Evolutionary conservation across 2,113 vertebrate genomes (phyloP).

Genomic region (Sturnus vulgaris): DNA sequence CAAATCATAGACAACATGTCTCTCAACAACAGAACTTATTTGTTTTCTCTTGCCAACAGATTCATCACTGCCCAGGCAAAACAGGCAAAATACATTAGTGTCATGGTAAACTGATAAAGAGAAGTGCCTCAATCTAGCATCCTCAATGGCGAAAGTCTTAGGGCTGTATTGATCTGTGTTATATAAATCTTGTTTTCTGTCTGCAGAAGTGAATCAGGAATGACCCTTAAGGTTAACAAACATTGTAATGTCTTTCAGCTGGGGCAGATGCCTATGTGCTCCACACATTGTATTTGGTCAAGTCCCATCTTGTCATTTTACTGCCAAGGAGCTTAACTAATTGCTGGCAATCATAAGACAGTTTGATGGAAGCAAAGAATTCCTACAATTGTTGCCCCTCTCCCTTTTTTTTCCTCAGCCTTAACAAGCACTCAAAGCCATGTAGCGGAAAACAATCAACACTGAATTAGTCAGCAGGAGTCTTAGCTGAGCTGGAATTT

Average conservation of each 20-base stretch:
- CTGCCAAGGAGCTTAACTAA: constrained; percentile 90
- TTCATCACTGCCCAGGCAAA: constrained; percentile 97
- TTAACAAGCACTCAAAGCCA: constrained; percentile 89
- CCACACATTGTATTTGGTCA: constrained; percentile 89
- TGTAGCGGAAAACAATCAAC: constrained; percentile 91
- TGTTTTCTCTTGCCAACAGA: constrained; percentile 89
- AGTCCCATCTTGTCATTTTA: constrained; percentile 90
- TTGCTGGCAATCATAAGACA: constrained; percentile 92
- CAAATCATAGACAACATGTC: constrained; percentile 95
- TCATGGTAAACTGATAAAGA: constrained; percentile 97
- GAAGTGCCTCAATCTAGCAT: constrained; percentile 86
- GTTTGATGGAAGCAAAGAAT: constrained; percentile 81
- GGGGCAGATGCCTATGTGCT: constrained; percentile 83
- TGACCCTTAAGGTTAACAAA: constrained; percentile 98
- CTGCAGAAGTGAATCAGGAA: constrained; percentile 92
- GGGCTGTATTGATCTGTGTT: constrained; percentile 95
- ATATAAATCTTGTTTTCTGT: constrained; percentile 99
- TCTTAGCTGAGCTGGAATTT: constrained; percentile 86
- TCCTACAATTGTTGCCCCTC: constrained; percentile 75
- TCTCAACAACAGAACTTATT: constrained; percentile 88
- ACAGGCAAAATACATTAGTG: constrained; percentile 96
- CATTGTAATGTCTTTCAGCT: constrained; percentile 93
- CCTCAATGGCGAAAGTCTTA: constrained; percentile 87
- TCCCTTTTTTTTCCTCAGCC: constrained; percentile 41
- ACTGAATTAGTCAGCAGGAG: constrained; percentile 94